Conservation (phyloP, 2,797 vertebrate genomes). For the Hephaestus fuliginosus region DNA sequence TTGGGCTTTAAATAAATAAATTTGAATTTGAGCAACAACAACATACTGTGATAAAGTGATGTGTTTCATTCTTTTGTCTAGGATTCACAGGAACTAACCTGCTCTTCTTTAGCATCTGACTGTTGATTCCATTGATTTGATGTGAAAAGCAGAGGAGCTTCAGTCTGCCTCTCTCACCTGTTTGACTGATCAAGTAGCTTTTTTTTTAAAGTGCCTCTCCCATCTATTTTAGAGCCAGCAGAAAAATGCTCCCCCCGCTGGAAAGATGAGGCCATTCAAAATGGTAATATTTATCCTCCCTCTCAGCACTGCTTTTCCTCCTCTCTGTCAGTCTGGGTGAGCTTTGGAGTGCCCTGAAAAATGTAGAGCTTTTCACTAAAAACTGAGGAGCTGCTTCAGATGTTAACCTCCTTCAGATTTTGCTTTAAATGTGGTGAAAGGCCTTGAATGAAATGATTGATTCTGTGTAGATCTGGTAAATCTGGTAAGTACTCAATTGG, state of each 20-base stretch:
- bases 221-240: slow-evolving; percentile 83
- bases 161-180: slow-evolving; percentile 47
- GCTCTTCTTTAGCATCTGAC: slow-evolving; percentile 29
- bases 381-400: slow-evolving; percentile 2
- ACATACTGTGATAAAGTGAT: not conserved
- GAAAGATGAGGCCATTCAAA: slow-evolving; percentile 86
- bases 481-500: not conserved
- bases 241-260: slow-evolving; percentile 83
- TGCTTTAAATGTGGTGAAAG: slow-evolving; percentile 18
- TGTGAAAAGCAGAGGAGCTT: slow-evolving; percentile 29
- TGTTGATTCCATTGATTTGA: slow-evolving; percentile 32
- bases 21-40: not conserved
- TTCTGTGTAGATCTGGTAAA: slow-evolving; percentile 18
- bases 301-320: slow-evolving; percentile 56
- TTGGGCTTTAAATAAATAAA: too few relatives aligned
- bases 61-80: slow-evolving; percentile 27
- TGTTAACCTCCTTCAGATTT: slow-evolving; percentile 20
- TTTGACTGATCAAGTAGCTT: slow-evolving; percentile 43
- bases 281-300: slow-evolving; percentile 79
- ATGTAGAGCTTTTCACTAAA: slow-evolving; percentile 9
- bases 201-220: slow-evolving; percentile 72
- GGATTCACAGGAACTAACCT: slow-evolving; percentile 9
- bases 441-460: slow-evolving; percentile 7
- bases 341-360: slow-evolving; percentile 18
- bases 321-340: slow-evolving; percentile 53